A percentile compares a stretch with the other conserved stretches of the same genome.
Evolutionary conservation across 2,888 invertebrate genomes (phyloP).

Genomic region (Apamea crenata): DNA sequence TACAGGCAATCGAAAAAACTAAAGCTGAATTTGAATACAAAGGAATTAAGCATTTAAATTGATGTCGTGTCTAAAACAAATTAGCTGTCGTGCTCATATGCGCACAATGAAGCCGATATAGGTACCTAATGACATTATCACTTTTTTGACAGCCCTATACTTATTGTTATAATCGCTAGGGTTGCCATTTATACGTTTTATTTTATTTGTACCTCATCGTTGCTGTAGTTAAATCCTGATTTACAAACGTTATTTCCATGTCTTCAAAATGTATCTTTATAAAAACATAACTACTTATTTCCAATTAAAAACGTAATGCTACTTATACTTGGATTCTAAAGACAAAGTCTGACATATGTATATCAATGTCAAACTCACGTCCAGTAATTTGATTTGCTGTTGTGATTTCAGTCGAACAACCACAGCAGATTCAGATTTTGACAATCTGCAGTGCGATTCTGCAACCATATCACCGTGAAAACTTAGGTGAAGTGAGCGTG

Average conservation of each 20-base stretch:
- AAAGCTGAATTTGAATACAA: constrained; percentile 46
- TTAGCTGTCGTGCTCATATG: constrained; percentile 36
- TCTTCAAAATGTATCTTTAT: background rate
- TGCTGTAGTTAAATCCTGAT: background rate
- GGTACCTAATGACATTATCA: constrained; percentile 23
- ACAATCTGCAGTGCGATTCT: too few species aligned
- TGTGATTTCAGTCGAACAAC: background rate
- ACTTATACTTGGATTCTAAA: background rate
- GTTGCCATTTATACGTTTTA: background rate
- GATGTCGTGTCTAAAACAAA: constrained; percentile 47
- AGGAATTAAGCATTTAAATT: constrained; percentile 35
- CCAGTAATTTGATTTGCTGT: background rate
- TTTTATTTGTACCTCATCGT: background rate
- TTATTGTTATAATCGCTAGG: constrained; percentile 44
- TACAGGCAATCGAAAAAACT: constrained; percentile 27
- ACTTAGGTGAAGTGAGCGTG: too few species aligned
- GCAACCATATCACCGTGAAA: too few species aligned
- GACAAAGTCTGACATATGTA: too few species aligned
- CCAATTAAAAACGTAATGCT: background rate
- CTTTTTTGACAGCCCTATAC: constrained; percentile 48
- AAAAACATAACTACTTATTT: background rate
- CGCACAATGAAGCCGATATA: constrained; percentile 44
- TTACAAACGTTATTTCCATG: background rate
- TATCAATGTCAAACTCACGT: background rate
- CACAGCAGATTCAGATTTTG: background rate